Conservation (phyloP, 2,888 invertebrate genomes). For the Dolichomitus sp. region DNA sequence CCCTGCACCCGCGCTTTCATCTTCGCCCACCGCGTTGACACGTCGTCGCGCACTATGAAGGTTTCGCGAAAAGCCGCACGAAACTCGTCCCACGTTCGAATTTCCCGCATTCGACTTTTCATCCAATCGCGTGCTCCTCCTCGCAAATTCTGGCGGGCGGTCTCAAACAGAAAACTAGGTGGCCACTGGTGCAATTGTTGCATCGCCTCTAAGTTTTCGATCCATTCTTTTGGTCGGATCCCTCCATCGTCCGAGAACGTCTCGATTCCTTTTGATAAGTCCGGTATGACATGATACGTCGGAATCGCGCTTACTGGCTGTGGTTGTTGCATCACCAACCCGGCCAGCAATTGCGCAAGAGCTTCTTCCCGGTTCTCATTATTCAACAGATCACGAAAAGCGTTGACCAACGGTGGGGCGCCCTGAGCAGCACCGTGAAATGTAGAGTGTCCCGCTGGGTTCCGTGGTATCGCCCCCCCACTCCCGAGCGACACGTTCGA, state of each 20-base stretch:
- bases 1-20: constrained; percentile 26
- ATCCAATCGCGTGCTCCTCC: constrained; percentile 36
- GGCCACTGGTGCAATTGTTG: constrained; percentile 42
- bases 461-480: too few relatives aligned
- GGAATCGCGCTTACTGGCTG: neutral
- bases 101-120: neutral
- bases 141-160: constrained; percentile 16
- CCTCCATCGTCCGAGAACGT: constrained; percentile 33
- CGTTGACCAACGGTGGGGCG: too few relatives aligned
- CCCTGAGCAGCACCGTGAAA: too few relatives aligned
- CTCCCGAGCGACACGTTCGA: too few relatives aligned
- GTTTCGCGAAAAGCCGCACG: constrained; percentile 22
- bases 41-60: constrained; percentile 15
- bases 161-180: constrained; percentile 22
- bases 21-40: constrained; percentile 8
- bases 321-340: neutral
- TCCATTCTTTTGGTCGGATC: constrained; percentile 28
- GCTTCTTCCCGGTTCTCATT: constrained; percentile 24
- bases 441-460: too few relatives aligned
- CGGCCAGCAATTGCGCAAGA: neutral
- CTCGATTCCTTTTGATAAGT: constrained; percentile 33
- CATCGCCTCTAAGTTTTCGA: constrained; percentile 35
- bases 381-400: neutral
- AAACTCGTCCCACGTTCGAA: constrained; percentile 33
- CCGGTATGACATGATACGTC: constrained; percentile 35